Evolutionary conservation across 2,888 invertebrate species (phyloP).

Genomic region (Pammene aurita): DNA sequence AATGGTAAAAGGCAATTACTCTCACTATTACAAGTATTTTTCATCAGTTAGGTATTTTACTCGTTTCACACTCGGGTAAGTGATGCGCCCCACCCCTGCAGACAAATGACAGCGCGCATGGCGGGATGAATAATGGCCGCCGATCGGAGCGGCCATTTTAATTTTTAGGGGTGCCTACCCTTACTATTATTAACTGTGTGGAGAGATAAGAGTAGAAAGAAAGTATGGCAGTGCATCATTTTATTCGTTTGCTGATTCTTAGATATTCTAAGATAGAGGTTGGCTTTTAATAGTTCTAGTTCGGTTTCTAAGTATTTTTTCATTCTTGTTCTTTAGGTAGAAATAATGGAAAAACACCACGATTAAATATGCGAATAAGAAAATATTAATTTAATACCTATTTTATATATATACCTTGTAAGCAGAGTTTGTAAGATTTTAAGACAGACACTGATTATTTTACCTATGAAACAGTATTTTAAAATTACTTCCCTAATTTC

Average conservation of each 20-base stretch:
- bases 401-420: too few species aligned
- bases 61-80: constrained; percentile 29
- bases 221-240: constrained; percentile 8
- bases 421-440: too few species aligned
- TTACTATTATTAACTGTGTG: constrained; percentile 60
- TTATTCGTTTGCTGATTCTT: constrained; percentile 9
- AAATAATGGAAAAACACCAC: too few species aligned
- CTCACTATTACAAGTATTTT: not conserved
- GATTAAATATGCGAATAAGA: too few species aligned
- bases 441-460: too few species aligned
- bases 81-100: constrained; percentile 25
- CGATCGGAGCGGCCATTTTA: constrained; percentile 82
- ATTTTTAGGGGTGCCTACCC: constrained; percentile 80
- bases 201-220: constrained; percentile 21
- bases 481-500: not conserved
- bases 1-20: not conserved
- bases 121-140: constrained; percentile 77
- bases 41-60: constrained; percentile 31
- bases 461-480: too few species aligned
- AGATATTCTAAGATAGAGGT: not conserved
- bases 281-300: too few species aligned
- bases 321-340: too few species aligned
- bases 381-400: too few species aligned
- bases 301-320: too few species aligned
- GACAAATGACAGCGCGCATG: constrained; percentile 76